Evolutionary conservation across 2,888 invertebrate genomes (phyloP).

Genomic region (Yponomeuta cagnagella): DNA sequence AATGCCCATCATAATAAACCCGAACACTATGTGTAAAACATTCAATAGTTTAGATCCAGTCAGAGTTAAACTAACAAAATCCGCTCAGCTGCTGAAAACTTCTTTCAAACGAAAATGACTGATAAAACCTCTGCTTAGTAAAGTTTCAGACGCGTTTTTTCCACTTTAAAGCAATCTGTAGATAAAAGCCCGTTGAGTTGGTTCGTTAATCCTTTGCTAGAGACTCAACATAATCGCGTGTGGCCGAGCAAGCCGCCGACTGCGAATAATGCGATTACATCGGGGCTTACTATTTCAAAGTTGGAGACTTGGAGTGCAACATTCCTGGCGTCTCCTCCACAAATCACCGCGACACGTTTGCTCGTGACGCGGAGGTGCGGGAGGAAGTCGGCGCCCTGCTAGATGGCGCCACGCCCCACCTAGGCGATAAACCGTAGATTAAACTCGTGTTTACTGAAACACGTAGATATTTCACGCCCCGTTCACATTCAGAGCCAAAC

Average conservation of each 20-base stretch:
- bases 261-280: not conserved
- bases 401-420: conserved; percentile 5
- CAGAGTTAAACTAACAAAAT: not conserved
- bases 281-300: not conserved
- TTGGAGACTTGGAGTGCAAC: conserved; percentile 1
- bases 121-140: not conserved
- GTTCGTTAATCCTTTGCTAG: not conserved
- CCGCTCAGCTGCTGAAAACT: not conserved
- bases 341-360: conserved; percentile 12
- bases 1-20: not conserved
- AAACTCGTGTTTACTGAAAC: conserved; percentile 66
- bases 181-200: not conserved
- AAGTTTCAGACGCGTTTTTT: not conserved
- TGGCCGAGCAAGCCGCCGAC: not conserved
- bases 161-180: not conserved
- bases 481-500: conserved; percentile 53
- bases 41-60: conserved; percentile 12
- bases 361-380: not conserved
- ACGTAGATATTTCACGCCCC: conserved; percentile 64
- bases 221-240: conserved; percentile 1
- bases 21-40: not conserved
- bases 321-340: conserved; percentile 1
- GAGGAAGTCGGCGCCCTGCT: conserved; percentile 22
- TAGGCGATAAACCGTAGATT: conserved; percentile 65
- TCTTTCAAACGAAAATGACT: not conserved